phyloP scores from a whole-genome alignment of 2,113 vertebrate species.

The Menura novaehollandiae region DNA sequence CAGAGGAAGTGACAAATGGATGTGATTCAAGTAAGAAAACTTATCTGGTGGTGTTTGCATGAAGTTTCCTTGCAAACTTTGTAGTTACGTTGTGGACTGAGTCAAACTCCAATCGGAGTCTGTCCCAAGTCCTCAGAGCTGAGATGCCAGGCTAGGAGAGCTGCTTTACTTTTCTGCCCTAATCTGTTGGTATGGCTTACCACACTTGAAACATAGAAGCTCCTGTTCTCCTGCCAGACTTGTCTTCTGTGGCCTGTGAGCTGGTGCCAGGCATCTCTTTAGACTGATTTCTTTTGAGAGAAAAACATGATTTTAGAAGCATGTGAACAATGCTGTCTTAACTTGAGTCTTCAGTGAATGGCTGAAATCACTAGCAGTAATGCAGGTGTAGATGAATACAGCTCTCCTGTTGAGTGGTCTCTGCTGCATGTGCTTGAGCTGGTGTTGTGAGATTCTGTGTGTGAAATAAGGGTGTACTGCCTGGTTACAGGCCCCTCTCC shows the following conservation, averaged over 20 bases:
- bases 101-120: not conserved
- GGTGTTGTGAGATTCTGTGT: not conserved
- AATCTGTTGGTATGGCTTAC: not conserved
- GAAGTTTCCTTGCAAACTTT: not conserved
- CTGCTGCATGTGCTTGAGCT: not conserved
- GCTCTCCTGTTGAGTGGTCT: not conserved
- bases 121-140: not conserved
- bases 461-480: not conserved
- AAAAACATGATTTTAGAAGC: not conserved
- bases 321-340: not conserved
- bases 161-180: not conserved
- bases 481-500: not conserved
- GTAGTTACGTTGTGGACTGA: not conserved
- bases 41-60: not conserved
- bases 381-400: not conserved
- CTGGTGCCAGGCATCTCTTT: not conserved
- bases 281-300: not conserved
- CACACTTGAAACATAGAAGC: not conserved
- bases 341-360: not conserved
- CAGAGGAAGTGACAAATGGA: not conserved
- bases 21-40: not conserved
- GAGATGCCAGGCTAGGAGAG: not conserved
- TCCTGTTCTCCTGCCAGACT: not conserved
- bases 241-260: not conserved
- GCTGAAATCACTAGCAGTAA: not conserved